Evolutionary conservation across 1,140 invertebrate species (phyloP), one percentile per base, ranked within the genome.

Genomic region (Leucophenga varia): DNA sequence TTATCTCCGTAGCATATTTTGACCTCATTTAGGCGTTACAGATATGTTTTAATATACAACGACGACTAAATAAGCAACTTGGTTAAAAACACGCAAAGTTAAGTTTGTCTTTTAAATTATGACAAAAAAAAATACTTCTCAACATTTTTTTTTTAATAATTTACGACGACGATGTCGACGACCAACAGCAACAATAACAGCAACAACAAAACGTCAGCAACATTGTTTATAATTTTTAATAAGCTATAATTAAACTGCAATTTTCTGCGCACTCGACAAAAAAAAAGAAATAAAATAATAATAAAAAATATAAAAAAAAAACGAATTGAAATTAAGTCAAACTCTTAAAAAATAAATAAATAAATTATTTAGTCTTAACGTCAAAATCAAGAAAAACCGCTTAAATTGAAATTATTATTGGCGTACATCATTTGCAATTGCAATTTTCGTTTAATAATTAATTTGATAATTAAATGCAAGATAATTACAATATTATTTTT

Each of bases 401-500:
- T n/a, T n/a, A n/a, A n/a, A n/a, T n/a, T n/a, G n/a, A n/a, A n/a
- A n/a, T n/a, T 44, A 34, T 34, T 41, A 34, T 49, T 43, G 59
- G 59, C 63, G 59, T 67, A 67, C 67, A 65, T 65, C 67, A 63
- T 53, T 63, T 63, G 54, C 67, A 67, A 48, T 65, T 65, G 65
- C 65, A 61, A 5, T 64, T 50, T 45, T 51, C 56, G 63, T 55
- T 59, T 59, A 67, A 67, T 63, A 65, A 65, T 65, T 65, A 65
- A 65, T 67, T 67, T 65, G n/a, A 63, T 65, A 65, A 60, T 67
- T 67, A 67, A 47, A 46, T 59, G 43, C 56, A 54, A 63, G n/a
- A n/a, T n/a, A n/a, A n/a, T n/a, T n/a, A n/a, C n/a, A n/a, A n/a
- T n/a, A n/a, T n/a, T n/a, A n/a, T n/a, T n/a, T n/a, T n/a, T n/a